phyloP scores from a whole-genome alignment of 2,888 invertebrate genomes.

The Mylabris sibirica region DNA sequence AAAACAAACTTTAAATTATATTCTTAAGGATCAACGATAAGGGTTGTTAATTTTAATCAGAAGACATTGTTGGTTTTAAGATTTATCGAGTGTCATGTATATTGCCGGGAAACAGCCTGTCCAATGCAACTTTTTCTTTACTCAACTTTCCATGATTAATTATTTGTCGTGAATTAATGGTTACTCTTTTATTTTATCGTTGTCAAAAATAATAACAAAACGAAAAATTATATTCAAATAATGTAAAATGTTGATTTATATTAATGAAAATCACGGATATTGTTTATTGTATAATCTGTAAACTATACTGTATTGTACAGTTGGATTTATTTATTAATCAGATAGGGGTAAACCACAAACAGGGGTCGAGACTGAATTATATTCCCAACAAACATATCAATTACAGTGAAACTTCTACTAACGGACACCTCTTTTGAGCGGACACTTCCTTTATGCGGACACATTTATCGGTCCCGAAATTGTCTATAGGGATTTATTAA shows the following conservation, averaged over 20 bases:
- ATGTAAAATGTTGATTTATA: background rate
- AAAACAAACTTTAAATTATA: background rate
- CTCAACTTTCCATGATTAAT: slow-evolving; percentile 3
- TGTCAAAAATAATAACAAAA: background rate
- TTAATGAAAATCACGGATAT: background rate
- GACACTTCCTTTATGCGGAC: no score
- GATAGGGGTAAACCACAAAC: background rate
- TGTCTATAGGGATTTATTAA: no score
- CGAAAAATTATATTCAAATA: background rate
- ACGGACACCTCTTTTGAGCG: no score
- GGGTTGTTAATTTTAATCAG: slow-evolving; percentile 3
- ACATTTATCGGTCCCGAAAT: no score
- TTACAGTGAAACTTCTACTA: no score
- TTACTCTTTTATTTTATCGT: background rate
- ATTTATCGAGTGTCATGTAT: slow-evolving; percentile 10
- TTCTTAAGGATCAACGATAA: background rate
- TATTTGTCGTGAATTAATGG: background rate
- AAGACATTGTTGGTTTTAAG: background rate
- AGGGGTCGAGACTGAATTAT: background rate
- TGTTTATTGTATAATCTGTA: background rate
- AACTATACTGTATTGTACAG: background rate
- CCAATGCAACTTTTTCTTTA: slow-evolving; percentile 1
- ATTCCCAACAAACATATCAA: background rate
- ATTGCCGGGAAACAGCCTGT: background rate
- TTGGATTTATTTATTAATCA: background rate